A percentile compares a stretch with the other conserved stretches of the same genome.
Conservation (phyloP, 2,797 vertebrate genomes). For the Catamblyrhynchus diadema region DNA sequence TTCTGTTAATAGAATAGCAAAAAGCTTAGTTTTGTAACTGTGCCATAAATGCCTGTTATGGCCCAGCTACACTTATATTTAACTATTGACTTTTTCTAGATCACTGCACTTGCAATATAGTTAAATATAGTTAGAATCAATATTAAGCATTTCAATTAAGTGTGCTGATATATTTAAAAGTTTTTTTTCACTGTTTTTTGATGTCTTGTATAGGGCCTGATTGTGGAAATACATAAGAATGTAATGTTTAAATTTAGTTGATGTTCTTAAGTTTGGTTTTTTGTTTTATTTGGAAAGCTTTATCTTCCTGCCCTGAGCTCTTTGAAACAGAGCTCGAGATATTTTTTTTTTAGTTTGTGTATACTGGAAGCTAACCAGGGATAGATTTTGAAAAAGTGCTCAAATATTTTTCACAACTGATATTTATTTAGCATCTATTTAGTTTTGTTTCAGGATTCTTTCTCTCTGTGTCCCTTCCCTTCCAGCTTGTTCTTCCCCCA, state of each 20-base stretch:
- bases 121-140: not conserved
- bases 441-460: not conserved
- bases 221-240: not conserved
- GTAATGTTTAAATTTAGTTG: not conserved
- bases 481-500: not conserved
- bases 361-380: not conserved
- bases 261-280: fast-evolving
- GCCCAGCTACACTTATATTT: not conserved
- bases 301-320: not conserved
- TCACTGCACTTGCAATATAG: not conserved
- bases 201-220: not conserved
- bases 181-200: not conserved
- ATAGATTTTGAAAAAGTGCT: not conserved
- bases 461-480: not conserved
- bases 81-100: not conserved
- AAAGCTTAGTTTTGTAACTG: not conserved
- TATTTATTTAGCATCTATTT: not conserved
- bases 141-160: not conserved
- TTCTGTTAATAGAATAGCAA: not conserved
- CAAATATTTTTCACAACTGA: not conserved
- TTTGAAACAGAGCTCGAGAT: not conserved
- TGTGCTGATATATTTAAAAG: not conserved
- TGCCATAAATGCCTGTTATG: not conserved
- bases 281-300: not conserved
- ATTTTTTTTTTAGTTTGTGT: not conserved